phyloP scores from a whole-genome alignment of 2,113 vertebrate species.

The Nipponia nippon region DNA sequence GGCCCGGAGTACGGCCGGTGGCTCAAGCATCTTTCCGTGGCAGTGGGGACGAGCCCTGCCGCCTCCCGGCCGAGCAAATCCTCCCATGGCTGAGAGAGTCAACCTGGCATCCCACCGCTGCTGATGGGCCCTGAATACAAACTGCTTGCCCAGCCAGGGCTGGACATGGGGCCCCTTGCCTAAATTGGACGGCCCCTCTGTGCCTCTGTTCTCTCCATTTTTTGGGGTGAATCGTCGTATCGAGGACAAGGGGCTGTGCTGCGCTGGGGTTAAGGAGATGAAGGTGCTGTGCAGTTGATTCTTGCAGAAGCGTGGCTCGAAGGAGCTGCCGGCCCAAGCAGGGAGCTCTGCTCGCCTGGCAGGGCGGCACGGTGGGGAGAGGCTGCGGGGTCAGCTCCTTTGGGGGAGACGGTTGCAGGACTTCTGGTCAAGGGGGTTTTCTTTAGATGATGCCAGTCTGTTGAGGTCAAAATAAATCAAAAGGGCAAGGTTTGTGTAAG shows the following conservation, averaged over 20 bases:
- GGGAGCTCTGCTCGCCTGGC: not conserved
- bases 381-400: not conserved
- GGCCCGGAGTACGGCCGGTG: accelerated
- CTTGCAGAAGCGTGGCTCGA: accelerated
- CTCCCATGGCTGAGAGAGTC: accelerated
- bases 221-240: accelerated
- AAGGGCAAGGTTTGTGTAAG: not conserved
- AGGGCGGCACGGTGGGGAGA: accelerated
- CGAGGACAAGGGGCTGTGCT: not conserved
- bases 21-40: not conserved
- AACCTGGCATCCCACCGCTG: not conserved
- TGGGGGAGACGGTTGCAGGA: accelerated
- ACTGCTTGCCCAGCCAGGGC: not conserved
- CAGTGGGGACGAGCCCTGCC: not conserved
- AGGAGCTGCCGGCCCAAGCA: not conserved
- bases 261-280: not conserved
- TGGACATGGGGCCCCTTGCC: not conserved
- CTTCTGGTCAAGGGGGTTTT: not conserved
- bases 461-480: not conserved
- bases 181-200: not conserved
- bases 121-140: not conserved
- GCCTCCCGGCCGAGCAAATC: not conserved
- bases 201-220: not conserved
- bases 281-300: not conserved
- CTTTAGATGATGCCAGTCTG: accelerated